Percentiles rank a stretch among this genome's conserved stretches.
These are phyloP conservation scores for Labeo rohita DNA, from an alignment of 2,113 vertebrate genomes.

Conservation along the genomic window DNA sequence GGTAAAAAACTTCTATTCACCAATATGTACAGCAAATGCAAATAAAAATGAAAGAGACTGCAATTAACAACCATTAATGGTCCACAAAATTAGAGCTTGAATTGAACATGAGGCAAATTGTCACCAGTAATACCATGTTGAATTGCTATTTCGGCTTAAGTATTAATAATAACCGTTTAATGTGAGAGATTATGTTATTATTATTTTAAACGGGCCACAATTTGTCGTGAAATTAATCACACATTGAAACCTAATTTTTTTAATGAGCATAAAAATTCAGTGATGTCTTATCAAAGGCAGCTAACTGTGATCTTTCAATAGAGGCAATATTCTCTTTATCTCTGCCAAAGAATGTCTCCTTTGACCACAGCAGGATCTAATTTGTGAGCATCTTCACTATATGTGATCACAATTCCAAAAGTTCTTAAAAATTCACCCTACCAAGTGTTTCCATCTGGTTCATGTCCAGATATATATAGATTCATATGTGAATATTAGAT, in stretches of 20 bases:
- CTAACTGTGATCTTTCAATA: slow-evolving; percentile 64
- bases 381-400: slow-evolving; percentile 67
- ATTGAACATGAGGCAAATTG: slow-evolving; percentile 35
- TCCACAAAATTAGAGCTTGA: slow-evolving; percentile 22
- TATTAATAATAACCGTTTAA: slow-evolving; percentile 58
- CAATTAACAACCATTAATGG: slow-evolving; percentile 39
- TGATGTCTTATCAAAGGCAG: slow-evolving; percentile 64
- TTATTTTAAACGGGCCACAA: slow-evolving; percentile 64
- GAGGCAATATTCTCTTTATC: slow-evolving; percentile 66
- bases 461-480: too few relatives aligned
- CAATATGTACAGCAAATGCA: background rate
- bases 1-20: background rate
- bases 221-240: slow-evolving; percentile 52
- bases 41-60: background rate
- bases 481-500: background rate
- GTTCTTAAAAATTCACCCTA: slow-evolving; percentile 65
- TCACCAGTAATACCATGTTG: slow-evolving; percentile 21
- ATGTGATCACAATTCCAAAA: slow-evolving; percentile 65
- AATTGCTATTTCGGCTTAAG: slow-evolving; percentile 21
- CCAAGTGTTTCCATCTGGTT: slow-evolving; percentile 34
- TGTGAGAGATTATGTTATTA: slow-evolving; percentile 65
- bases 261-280: slow-evolving; percentile 68
- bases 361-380: slow-evolving; percentile 69
- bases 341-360: slow-evolving; percentile 66
- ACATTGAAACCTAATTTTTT: slow-evolving; percentile 67